Conservation (phyloP, 2,888 invertebrate species). For the Branchinecta sandiegonensis region DNA sequence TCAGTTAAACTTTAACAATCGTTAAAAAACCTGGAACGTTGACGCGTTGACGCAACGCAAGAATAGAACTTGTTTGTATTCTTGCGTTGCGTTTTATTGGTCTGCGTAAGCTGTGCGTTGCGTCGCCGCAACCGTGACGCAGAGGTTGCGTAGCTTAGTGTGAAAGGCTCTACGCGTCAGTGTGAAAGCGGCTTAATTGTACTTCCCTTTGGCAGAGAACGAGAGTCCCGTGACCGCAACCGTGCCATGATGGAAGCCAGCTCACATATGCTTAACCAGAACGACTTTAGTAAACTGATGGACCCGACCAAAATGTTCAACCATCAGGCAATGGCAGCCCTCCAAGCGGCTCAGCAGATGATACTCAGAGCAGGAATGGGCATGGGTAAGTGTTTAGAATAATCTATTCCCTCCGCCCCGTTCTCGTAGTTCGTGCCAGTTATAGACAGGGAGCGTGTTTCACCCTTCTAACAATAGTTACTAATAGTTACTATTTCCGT, state of each 20-base stretch:
- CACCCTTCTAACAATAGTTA: too few species aligned
- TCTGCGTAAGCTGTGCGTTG: too few species aligned
- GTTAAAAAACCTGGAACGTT: not conserved
- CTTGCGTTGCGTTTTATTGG: too few species aligned
- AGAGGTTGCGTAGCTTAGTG: too few species aligned
- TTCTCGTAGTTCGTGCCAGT: conserved; percentile 20
- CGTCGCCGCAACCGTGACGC: too few species aligned
- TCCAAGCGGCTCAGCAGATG: conserved; percentile 26
- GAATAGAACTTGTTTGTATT: too few species aligned
- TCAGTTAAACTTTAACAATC: too few species aligned
- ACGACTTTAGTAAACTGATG: conserved; percentile 27
- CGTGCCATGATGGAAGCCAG: not conserved
- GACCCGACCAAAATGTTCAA: conserved; percentile 23
- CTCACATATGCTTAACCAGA: not conserved
- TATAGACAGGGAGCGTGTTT: not conserved
- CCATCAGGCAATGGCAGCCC: conserved; percentile 25
- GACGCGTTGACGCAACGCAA: not conserved
- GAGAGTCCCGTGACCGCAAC: conserved; percentile 20
- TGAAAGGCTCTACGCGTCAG: too few species aligned
- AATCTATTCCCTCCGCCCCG: too few species aligned
- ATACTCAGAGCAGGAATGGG: conserved; percentile 23
- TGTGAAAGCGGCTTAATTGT: too few species aligned
- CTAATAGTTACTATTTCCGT: too few species aligned
- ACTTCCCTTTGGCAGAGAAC: conserved; percentile 19
- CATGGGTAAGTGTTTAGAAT: not conserved